phyloP scores from a whole-genome alignment of 2,797 vertebrate genomes.

The Glyptemys insculpta region DNA sequence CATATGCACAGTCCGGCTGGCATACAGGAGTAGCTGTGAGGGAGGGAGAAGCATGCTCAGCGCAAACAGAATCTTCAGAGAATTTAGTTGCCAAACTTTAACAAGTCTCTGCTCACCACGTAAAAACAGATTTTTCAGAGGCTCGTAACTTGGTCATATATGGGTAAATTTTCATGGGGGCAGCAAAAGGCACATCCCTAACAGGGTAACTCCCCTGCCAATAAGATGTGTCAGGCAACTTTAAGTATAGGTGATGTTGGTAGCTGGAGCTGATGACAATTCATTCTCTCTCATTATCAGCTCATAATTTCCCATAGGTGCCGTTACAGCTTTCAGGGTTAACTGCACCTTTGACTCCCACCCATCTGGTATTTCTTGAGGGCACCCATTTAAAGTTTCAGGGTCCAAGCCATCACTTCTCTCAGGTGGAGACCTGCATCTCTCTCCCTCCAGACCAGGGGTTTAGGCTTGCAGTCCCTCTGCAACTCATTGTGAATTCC shows the following conservation, averaged over 20 bases:
- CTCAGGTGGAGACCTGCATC: not conserved
- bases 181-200: rapidly evolving
- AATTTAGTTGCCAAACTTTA: not conserved
- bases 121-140: not conserved
- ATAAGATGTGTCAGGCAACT: not conserved
- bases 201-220: not conserved
- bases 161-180: not conserved
- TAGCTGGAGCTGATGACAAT: not conserved
- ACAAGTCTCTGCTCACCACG: not conserved
- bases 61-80: not conserved
- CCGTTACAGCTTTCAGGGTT: not conserved
- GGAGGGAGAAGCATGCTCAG: not conserved
- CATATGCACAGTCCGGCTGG: not conserved
- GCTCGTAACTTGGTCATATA: not conserved
- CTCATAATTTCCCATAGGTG: not conserved
- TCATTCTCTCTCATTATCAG: not conserved
- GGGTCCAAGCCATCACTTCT: not conserved
- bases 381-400: not conserved
- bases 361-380: not conserved
- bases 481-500: not conserved
- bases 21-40: not conserved
- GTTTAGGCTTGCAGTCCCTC: not conserved
- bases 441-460: not conserved
- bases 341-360: not conserved
- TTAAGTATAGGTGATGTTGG: slow-evolving; percentile 1